Conservation (phyloP, 2,797 vertebrate species). For the Mus caroli region DNA sequence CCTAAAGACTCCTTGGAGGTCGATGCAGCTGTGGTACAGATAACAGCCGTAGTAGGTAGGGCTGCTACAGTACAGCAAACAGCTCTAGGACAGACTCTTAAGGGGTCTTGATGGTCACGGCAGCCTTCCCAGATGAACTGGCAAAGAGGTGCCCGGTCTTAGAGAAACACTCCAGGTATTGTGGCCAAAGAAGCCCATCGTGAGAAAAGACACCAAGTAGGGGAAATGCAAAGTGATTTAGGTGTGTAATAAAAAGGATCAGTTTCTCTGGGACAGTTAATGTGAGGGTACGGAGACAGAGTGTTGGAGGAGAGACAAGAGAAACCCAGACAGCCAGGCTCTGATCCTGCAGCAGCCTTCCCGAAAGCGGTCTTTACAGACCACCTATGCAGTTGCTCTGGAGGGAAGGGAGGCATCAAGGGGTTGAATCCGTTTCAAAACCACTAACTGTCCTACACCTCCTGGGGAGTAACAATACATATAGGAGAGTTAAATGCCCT, state of each 20-base stretch:
- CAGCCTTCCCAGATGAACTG: neutral
- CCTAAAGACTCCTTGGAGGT: neutral
- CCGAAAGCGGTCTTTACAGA: neutral
- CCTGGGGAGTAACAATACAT: neutral
- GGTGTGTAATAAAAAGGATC: neutral
- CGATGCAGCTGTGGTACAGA: neutral
- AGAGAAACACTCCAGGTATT: neutral
- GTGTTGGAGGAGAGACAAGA: neutral
- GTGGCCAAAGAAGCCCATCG: neutral
- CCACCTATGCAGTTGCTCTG: neutral
- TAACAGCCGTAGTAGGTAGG: too few species aligned
- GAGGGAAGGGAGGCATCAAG: neutral
- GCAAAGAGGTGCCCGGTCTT: neutral
- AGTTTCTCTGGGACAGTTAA: neutral
- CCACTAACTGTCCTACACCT: neutral
- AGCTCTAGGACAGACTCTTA: neutral
- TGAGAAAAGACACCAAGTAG: neutral
- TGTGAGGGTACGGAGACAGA: neutral
- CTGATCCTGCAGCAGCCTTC: neutral
- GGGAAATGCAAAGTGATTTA: neutral
- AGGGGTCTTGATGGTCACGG: neutral
- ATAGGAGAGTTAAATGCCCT: neutral
- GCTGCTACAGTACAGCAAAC: too few species aligned
- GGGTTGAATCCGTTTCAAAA: neutral
- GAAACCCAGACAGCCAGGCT: neutral